Base-by-base conservation (phyloP, 2,888 invertebrate species). In the Netelia fuscicornis region DNA sequence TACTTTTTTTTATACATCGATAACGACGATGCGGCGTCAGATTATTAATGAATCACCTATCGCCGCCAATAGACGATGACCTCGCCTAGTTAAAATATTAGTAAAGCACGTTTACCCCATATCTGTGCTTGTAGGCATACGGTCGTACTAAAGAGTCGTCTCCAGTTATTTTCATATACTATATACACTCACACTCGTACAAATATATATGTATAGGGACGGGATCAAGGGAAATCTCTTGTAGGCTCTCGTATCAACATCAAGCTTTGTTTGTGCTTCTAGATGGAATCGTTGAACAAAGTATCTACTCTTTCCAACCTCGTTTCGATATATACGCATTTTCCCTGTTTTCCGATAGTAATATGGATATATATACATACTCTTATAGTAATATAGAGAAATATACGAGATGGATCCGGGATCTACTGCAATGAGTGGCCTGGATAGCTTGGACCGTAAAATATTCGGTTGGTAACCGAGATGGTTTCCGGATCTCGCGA, bases 281-380 rank as follows among this genome's bases (percentile, higher is more conserved):
- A 65, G 80, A 80, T 80, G 76, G 71, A 80, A 80, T 80, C 37
- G 65, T 67, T 67, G 76, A 76, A 80, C 84, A 65, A 76, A 76
- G 76, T 76, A 30, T 30, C 30, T 30, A 5, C 30, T 30, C 30
- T 30, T 5, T 3, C 6, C 30, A 30, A 30, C 5, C 30, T 3
- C 3, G 30, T 30, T 30, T 30, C 30, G 30, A 30, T 30, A 30
- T 30, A 5, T 30, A 30, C 30, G 30, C 30, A 30, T 30, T 3
- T 30, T 5, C 30, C 30, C 30, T 5, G 5, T 30, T 30, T 30
- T 30, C 30, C 30, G 30, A 30, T 30, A 30, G 5, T 30, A 5
- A 30, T 30, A 30, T 30, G 5, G 2, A 30, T 5, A 30, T 30
- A 30, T 30, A 30, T 30, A 17, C 17, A 17, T 17, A 17, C 17